Base-by-base conservation (phyloP, 2,888 invertebrate species). In the Gymnocheta viridis region DNA sequence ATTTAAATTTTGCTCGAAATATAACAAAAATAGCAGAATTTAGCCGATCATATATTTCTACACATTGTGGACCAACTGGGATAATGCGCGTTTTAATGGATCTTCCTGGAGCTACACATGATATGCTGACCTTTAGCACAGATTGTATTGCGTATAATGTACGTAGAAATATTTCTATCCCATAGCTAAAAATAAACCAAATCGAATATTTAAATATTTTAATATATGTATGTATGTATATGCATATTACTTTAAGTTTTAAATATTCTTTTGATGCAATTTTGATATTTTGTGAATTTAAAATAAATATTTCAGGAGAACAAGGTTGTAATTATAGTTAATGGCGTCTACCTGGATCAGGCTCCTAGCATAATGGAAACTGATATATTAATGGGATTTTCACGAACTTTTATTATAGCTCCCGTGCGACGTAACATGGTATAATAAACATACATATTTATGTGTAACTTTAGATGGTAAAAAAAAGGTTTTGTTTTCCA, bases 81-180 rank as follows among this genome's bases (percentile, higher is more conserved):
- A 89, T 91, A 19, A 85, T 89, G 51, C 83, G 82, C 0, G 86
- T 89, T 6, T 85, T 91, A 4, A 85, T 89, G 86, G 85, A 88
- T 41, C 86, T 91, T 72, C 91, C 91, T 0, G 85, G 51, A 17
- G 85, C 89, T 2, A 84, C 77, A 2, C 89, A 89, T 60, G 91
- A 91, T 64, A 87, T 88, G 78, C 67, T 89, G 14, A 89, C 89
- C 3, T 85, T 91, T 62, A 85, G 56, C 12, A 87, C 88, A n/a
- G 88, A 88, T 74, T 87, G 87, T 10, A 86, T 85, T 10, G 64
- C 86, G 7, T 86, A 86, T 49, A 85, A 86, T 78, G 88, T 88
- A 85, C 82, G 85, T 56, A 67, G 60, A 14, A 24, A 29, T 14
- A 17, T 27, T 10, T 44, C 17, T 35, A 19, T 35, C 5, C 22